Conservation (phyloP, 1,140 invertebrate species). For the Scaptomyza montana region DNA sequence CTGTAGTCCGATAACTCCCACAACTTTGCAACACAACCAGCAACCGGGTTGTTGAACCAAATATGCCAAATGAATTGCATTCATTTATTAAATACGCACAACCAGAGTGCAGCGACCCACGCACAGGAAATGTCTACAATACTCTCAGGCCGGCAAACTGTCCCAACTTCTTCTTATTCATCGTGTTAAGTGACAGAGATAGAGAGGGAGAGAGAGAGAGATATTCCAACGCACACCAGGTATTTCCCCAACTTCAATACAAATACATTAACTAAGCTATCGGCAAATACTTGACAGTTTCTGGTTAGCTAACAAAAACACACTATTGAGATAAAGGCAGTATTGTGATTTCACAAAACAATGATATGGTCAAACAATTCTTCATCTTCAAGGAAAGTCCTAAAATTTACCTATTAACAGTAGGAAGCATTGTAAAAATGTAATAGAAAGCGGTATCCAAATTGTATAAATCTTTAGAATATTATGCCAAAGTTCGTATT, state of each 20-base stretch:
- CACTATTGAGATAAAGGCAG: neutral
- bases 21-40: conserved; percentile 9
- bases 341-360: neutral
- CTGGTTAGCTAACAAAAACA: neutral
- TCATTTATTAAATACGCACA: conserved; percentile 32
- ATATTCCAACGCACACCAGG: no score
- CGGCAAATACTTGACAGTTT: neutral
- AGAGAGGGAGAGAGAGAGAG: no score
- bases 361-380: neutral
- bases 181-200: no score
- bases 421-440: no score
- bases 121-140: conserved; percentile 43
- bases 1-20: neutral
- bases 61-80: conserved; percentile 67
- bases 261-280: no score
- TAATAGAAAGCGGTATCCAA: no score
- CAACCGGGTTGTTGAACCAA: conserved; percentile 67
- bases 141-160: conserved; percentile 10
- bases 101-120: conserved; percentile 67
- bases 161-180: neutral
- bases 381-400: no score
- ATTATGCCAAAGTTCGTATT: no score
- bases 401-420: no score
- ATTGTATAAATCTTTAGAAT: no score
- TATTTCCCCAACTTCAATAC: neutral